Percentiles rank a stretch among this genome's conserved stretches.
phyloP scores from a whole-genome alignment of 2,888 invertebrate genomes.

The Disparrhopalites patrizii region DNA sequence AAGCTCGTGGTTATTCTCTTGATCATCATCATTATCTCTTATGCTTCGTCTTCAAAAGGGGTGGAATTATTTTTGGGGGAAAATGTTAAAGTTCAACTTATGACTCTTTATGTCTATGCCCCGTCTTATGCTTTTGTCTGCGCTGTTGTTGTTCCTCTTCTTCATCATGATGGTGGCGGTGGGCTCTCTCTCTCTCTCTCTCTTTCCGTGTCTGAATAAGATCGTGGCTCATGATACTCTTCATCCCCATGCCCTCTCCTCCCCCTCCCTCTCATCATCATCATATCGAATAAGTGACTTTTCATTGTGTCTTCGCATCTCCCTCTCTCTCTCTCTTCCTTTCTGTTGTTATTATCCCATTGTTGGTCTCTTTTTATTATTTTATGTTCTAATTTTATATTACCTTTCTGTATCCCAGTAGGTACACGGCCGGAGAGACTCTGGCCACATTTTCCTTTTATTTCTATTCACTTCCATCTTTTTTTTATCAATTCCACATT shows the following conservation, averaged over 20 bases:
- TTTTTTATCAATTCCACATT: no score
- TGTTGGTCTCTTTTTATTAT: not conserved
- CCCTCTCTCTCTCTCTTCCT: not conserved
- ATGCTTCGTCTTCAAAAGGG: no score
- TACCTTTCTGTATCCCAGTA: no score
- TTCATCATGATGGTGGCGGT: not conserved
- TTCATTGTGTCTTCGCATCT: constrained; percentile 3
- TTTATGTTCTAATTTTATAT: no score
- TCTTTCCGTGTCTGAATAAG: not conserved
- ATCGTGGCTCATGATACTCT: constrained; percentile 6
- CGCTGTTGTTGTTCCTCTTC: not conserved
- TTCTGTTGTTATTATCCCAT: not conserved
- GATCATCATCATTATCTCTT: no score
- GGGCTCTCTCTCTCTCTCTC: not conserved
- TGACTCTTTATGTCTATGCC: not conserved
- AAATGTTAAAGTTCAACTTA: constrained; percentile 9
- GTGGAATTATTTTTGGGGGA: constrained; percentile 4
- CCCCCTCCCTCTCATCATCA: not conserved
- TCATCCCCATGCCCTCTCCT: not conserved
- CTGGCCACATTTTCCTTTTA: no score
- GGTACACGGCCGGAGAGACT: no score
- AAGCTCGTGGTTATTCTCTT: no score
- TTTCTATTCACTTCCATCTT: no score
- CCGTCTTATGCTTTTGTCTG: not conserved
- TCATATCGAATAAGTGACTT: not conserved